Percentiles rank a stretch among this genome's conserved stretches.
phyloP scores from a whole-genome alignment of 2,888 invertebrate genomes.

The Eupsilia transversa region DNA sequence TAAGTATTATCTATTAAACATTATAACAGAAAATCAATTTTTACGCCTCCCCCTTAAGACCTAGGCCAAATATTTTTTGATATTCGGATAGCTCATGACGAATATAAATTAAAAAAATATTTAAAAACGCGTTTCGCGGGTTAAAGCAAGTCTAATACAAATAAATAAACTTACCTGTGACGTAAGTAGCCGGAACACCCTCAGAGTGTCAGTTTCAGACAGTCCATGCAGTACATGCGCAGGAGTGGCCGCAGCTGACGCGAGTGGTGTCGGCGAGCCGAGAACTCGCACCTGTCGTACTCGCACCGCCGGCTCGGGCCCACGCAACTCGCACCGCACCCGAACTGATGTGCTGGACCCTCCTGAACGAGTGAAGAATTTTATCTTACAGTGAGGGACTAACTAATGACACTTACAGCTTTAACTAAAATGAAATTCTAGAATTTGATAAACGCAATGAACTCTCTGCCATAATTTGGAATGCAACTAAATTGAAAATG shows the following conservation, averaged over 20 bases:
- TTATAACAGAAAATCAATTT: no score
- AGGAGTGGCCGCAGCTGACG: constrained; percentile 67
- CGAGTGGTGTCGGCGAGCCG: constrained; percentile 72
- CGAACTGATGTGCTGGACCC: constrained; percentile 82
- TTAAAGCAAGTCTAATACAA: no score
- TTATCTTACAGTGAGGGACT: background rate
- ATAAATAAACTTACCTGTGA: constrained; percentile 91
- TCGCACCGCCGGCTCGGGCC: constrained; percentile 97
- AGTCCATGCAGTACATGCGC: constrained; percentile 95
- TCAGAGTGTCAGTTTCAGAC: constrained; percentile 97
- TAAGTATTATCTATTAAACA: background rate
- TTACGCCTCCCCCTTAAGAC: no score
- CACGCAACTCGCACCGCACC: constrained; percentile 96
- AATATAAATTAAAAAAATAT: no score
- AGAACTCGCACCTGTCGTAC: constrained; percentile 94
- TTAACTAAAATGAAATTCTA: background rate
- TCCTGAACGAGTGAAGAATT: constrained; percentile 19
- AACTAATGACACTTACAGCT: background rate
- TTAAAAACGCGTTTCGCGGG: no score
- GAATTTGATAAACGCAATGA: background rate
- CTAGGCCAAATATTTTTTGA: no score
- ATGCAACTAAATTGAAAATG: background rate
- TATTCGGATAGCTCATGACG: no score
- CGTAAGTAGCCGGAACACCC: constrained; percentile 97
- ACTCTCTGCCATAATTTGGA: background rate